Conservation (phyloP, 2,113 vertebrate genomes). For the Leuciscus idus region DNA sequence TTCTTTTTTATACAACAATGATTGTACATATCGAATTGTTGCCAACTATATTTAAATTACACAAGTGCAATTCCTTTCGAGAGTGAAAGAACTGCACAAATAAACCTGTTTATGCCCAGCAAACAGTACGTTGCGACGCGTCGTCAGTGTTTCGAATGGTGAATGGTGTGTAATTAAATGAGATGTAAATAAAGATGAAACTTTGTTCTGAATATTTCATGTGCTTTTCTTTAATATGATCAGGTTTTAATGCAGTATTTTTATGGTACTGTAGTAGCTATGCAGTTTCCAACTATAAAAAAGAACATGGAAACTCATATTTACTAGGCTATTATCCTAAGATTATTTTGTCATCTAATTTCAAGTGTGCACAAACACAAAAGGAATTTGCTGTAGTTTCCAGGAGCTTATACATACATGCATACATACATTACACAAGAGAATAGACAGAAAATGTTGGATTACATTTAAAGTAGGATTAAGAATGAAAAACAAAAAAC, state of each 20-base stretch:
- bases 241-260: not conserved
- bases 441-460: not conserved
- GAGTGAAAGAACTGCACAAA: constrained; percentile 47
- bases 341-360: too few species aligned
- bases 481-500: not conserved
- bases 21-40: constrained; percentile 72
- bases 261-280: not conserved
- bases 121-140: too few species aligned
- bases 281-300: not conserved
- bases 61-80: constrained; percentile 61
- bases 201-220: constrained; percentile 3
- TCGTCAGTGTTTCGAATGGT: constrained; percentile 28
- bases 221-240: not conserved
- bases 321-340: too few species aligned
- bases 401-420: not conserved
- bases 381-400: not conserved
- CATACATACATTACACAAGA: not conserved
- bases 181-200: constrained; percentile 40
- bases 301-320: not conserved
- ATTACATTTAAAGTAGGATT: not conserved
- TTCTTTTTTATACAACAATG: constrained; percentile 69
- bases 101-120: constrained; percentile 37
- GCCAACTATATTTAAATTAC: constrained; percentile 62
- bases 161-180: constrained; percentile 39
- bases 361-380: not conserved